phyloP scores from a whole-genome alignment of 2,888 invertebrate species.

The Hipparchia semele region DNA sequence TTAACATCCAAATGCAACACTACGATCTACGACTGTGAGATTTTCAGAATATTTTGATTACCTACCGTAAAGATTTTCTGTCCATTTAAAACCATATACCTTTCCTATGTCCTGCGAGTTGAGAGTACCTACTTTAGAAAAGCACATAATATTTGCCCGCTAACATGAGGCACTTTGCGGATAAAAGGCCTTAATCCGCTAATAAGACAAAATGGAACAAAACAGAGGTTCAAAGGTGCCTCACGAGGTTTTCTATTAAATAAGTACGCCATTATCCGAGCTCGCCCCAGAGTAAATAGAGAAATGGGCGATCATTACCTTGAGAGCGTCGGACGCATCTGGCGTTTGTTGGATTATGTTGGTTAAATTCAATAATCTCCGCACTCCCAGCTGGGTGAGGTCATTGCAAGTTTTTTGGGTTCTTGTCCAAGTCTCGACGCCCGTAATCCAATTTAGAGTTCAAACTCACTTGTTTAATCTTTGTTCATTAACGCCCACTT shows the following conservation, averaged over 20 bases:
- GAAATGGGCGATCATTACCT: constrained; percentile 68
- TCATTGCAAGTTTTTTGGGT: constrained; percentile 58
- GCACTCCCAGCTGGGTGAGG: constrained; percentile 66
- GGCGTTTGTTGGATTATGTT: constrained; percentile 70
- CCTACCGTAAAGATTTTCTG: too few species aligned
- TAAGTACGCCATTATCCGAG: constrained; percentile 64
- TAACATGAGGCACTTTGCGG: constrained; percentile 51
- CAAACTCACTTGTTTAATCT: background rate
- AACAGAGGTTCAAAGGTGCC: constrained; percentile 40
- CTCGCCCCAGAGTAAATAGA: constrained; percentile 53
- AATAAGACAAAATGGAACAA: constrained; percentile 48
- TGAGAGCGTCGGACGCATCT: constrained; percentile 64
- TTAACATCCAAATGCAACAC: too few species aligned
- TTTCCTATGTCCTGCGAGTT: too few species aligned
- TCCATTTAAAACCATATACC: too few species aligned
- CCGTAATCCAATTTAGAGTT: constrained; percentile 29
- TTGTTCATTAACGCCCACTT: background rate
- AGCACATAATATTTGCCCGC: constrained; percentile 50
- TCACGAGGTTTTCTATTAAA: constrained; percentile 61
- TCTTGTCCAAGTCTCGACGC: constrained; percentile 25
- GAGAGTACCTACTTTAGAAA: background rate
- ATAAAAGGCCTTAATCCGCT: constrained; percentile 39
- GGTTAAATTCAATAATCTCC: constrained; percentile 76
- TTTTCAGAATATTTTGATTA: too few species aligned
- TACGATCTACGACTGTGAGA: too few species aligned